A percentile compares a stretch with the other conserved stretches of the same genome.
These are phyloP conservation scores for Gymnarchus niloticus DNA, from an alignment of 2,113 vertebrate species.

Conservation along the genomic window DNA sequence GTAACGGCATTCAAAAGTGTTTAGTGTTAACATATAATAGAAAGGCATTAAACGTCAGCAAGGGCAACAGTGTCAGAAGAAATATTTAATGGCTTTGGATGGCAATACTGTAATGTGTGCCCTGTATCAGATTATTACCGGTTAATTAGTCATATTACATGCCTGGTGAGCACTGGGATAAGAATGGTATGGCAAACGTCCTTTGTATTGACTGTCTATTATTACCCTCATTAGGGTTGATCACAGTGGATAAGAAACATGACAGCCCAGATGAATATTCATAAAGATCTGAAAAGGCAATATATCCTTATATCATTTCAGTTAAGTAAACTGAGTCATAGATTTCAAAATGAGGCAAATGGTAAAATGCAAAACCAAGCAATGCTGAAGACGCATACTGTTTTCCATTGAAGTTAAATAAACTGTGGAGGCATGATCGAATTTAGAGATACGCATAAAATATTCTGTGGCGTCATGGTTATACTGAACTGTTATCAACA, in stretches of 20 bases:
- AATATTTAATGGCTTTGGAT: background rate
- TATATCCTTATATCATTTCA: background rate
- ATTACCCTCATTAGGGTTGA: conserved; percentile 5
- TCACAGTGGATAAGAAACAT: no score
- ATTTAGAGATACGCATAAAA: background rate
- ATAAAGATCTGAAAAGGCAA: background rate
- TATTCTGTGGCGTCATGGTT: background rate
- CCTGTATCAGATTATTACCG: conserved; percentile 27
- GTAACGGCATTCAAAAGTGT: background rate
- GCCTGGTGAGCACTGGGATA: conserved; percentile 12
- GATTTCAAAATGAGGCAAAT: background rate
- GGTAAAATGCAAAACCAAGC: background rate
- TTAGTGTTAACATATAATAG: background rate
- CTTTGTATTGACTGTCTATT: background rate
- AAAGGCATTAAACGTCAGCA: background rate
- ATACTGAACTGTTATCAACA: background rate
- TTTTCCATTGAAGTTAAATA: background rate
- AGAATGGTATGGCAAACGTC: background rate
- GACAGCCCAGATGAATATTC: background rate
- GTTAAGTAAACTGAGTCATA: background rate
- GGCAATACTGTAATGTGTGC: background rate
- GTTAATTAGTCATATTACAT: conserved; percentile 32
- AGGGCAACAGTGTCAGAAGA: background rate
- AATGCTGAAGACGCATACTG: background rate
- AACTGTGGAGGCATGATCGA: background rate